These are phyloP conservation scores for Dermatemys mawii DNA, from an alignment of 2,113 vertebrate genomes.

Conservation along the genomic window DNA sequence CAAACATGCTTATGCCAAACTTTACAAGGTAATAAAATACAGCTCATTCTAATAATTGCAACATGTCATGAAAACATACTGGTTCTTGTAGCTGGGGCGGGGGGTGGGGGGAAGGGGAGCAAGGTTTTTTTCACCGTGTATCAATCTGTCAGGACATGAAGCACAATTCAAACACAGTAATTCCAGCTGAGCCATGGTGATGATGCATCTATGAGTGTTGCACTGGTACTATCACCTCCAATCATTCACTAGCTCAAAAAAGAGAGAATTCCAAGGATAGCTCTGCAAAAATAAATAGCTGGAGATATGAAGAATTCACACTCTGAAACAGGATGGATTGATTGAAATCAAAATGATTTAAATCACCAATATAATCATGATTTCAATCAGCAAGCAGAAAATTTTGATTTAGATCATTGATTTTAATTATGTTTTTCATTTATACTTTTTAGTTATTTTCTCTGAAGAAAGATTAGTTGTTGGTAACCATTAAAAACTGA, in stretches of 20 bases:
- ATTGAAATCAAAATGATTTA: neutral
- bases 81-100: neutral
- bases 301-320: neutral
- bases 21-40: neutral
- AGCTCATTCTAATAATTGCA: neutral
- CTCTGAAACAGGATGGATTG: neutral
- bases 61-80: neutral
- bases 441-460: neutral
- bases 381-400: neutral
- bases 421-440: neutral
- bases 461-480: neutral
- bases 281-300: neutral
- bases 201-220: neutral
- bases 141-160: neutral
- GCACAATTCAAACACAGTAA: neutral
- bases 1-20: conserved; percentile 18
- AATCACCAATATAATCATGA: neutral
- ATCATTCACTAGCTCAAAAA: neutral
- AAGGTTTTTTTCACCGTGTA: neutral
- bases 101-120: too few relatives aligned
- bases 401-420: neutral
- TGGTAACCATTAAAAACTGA: neutral
- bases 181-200: neutral
- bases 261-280: neutral
- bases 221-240: neutral